Evolutionary conservation across 92 coral and sea anemone genomes (phyloP), one percentile per base, ranked within the genome.

Genomic region (Porites cylindrica): DNA sequence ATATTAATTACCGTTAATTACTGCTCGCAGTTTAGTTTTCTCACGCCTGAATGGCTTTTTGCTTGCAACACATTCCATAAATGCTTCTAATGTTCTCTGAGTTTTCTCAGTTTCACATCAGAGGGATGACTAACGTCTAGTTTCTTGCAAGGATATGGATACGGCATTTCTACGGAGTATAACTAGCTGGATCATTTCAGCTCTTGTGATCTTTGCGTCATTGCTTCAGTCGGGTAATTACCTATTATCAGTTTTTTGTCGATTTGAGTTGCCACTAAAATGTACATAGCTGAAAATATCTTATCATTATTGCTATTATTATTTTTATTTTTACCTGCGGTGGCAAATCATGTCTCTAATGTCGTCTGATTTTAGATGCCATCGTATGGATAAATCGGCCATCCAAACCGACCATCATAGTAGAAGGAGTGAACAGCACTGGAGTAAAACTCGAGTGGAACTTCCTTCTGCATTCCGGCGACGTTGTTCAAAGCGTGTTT

Each of bases 371-470:
- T 75, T 54, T 43, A 75, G 79, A 53, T 16, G 3, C 79, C 14
- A 63, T 75, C 50, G 26, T 63, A 1, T 47, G 60, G 10, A 83
- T 26, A 10, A 56, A 62, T 19, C 24, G 21, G 19, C 85, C 85
- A 1, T 8, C 1, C 59, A 67, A 81, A 12, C 76, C 85, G 21
- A 81, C 76, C 51, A 38, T 51, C 26, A n/a, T 66, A 8, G 51
- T 81, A 7, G 76, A 81, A 51, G 76, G 76, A 81, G 64, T 52
- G 65, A 81, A 81, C 65, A 67, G 62, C 26, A 51, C 19, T 21
- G 26, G 54, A 10, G 85, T 81, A 6, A 6, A 1, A 2, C 76
- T 81, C 3, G 17, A 20, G 18, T 81, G 85, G 85, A 13, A 50
- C 3, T 66, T 43, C 65, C 1, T 13, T 18, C 71, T 66, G 21